phyloP scores from a whole-genome alignment of 2,113 vertebrate species.

The Heliornis fulica region DNA sequence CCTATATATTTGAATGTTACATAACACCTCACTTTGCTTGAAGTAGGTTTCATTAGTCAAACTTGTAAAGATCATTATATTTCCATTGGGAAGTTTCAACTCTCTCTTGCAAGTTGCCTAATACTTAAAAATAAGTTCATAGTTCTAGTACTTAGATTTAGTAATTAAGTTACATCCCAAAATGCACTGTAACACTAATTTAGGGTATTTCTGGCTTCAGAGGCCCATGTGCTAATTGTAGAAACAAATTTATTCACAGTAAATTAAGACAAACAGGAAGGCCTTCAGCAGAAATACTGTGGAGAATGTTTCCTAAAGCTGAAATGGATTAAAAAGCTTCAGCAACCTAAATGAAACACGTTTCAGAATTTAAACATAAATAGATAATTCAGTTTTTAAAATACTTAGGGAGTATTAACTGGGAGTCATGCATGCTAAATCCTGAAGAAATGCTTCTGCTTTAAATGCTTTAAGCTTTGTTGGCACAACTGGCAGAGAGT shows the following conservation, averaged over 20 bases:
- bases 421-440: not conserved
- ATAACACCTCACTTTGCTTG: not conserved
- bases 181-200: not conserved
- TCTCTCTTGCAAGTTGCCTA: not conserved
- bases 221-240: not conserved
- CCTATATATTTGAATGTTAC: not conserved
- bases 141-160: not conserved
- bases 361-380: slow-evolving; percentile 21
- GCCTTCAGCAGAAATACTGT: not conserved
- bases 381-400: not conserved
- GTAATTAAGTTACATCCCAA: slow-evolving; percentile 20
- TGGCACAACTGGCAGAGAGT: not conserved
- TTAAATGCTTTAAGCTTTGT: not conserved
- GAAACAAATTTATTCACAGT: slow-evolving; percentile 46
- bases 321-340: not conserved
- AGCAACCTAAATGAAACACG: not conserved
- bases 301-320: slow-evolving; percentile 17
- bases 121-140: not conserved
- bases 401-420: not conserved
- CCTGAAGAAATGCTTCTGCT: not conserved
- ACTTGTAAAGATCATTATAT: not conserved
- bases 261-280: slow-evolving; percentile 34
- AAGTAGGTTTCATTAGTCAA: not conserved
- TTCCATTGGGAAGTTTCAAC: not conserved
- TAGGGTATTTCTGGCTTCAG: slow-evolving; percentile 18